A percentile compares a stretch with the other conserved stretches of the same genome.
phyloP scores from a whole-genome alignment of 2,113 vertebrate species.

The Ivindomyrus marchei region DNA sequence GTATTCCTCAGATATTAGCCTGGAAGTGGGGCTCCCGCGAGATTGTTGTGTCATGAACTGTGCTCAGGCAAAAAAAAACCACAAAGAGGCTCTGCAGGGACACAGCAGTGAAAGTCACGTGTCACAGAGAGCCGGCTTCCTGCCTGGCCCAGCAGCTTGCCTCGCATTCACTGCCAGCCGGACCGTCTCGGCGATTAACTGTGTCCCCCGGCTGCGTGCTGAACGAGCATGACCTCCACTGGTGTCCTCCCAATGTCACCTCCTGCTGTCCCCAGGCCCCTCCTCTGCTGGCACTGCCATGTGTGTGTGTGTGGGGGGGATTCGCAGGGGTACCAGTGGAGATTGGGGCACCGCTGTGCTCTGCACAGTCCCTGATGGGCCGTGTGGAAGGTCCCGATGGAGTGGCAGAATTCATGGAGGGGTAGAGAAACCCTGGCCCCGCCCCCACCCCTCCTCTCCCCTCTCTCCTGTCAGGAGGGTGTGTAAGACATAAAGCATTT shows the following conservation, averaged over 20 bases:
- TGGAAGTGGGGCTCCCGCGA: neutral
- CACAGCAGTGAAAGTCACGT: neutral
- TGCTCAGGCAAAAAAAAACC: neutral
- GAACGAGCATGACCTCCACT: slow-evolving; percentile 5
- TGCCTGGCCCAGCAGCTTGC: neutral
- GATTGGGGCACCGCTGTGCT: neutral
- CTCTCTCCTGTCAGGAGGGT: neutral
- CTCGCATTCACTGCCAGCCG: neutral
- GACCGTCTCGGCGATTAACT: neutral
- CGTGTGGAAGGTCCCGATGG: neutral
- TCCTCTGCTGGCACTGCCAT: neutral
- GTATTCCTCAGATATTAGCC: neutral
- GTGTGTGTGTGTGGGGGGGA: neutral
- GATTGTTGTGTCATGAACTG: neutral
- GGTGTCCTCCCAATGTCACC: slow-evolving; percentile 1
- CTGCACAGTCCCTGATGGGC: neutral
- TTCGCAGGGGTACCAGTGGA: neutral
- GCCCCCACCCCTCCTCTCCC: neutral
- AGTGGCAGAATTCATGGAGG: neutral
- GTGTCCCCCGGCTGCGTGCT: neutral
- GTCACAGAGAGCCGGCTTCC: neutral
- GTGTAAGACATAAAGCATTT: neutral
- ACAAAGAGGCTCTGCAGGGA: neutral
- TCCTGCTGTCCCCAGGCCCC: slow-evolving; percentile 1
- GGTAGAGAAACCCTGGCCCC: neutral